Evolutionary conservation across 2,888 invertebrate species (phyloP), one percentile per base, ranked within the genome.

Genomic region (Drosophila pullipes): DNA sequence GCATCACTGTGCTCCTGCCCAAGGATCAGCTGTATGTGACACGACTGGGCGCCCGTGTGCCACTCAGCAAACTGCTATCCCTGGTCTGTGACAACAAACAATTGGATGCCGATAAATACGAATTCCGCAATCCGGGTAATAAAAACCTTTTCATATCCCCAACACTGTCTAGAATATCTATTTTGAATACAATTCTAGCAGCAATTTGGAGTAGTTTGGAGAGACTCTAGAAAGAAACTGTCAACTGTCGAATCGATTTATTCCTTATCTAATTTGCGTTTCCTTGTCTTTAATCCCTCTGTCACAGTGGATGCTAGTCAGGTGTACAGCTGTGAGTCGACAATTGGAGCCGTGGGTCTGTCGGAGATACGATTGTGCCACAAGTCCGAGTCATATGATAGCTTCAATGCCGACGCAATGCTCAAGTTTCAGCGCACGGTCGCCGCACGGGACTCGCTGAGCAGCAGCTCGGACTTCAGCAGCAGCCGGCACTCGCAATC

Each of bases 1-100:
- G 94, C 67, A 93, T 94, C 39, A 94, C 93, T 92, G 96, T 97
- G 41, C 96, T 97, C 91, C 94, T 97, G 83, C 97, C 97, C 39
- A 95, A 96, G 82, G 96, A 96, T 91, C 97, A 97, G 93, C 94
- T 97, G 68, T 96, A 96, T 93, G 97, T 97, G 16, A 95, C 96
- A 49, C 94, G 97, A 76, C 95, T 97, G 73, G 96, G 96, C 78
- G 96, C 96, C 18, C 95, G 95, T 81, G 95, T 95, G 59, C 94
- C 95, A 35, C 94, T 97, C 37, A 95, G 95, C 50, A 96, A 96
- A 75, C 95, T 97, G 61, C 94, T 96, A 85, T 94, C 94, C 68
- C 95, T 96, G 91, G 96, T 97, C 18, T 97, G 97, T 91, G 95
- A 95, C 59, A 96, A 97, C 91, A 97, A 97, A 92, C 95, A 95